Evolutionary conservation across 2,888 invertebrate genomes (phyloP), one percentile per base, ranked within the genome.

Genomic region (Calameuta pallipes): DNA sequence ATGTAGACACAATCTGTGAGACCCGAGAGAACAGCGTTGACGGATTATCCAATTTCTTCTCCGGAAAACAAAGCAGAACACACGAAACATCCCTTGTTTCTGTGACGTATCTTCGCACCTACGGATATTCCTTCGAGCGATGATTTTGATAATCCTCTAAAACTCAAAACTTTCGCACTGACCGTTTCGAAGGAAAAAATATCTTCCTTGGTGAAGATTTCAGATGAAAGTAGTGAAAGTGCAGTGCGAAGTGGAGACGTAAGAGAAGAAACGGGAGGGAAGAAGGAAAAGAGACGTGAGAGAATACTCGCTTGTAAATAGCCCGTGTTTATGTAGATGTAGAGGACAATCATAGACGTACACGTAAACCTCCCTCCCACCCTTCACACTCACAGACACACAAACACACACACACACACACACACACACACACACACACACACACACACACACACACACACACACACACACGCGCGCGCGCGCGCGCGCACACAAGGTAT

Each of bases 261-360:
- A 23, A 56, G 9, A 56, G 56, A 56, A 23, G 56, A 56, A 23
- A 56, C 56, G 56, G 9, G 56, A 56, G 23, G 15, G 15, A 56
- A 56, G 9, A 56, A 56, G 56, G 23, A 56, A 31, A 34, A 71
- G 34, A 71, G 33, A 81, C 80, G 82, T 82, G 81, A 81, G 76
- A 79, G 78, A 82, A 75, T 78, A 78, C 82, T 85, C 82, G 85
- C 85, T 86, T 88, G 88, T 88, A 88, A 79, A 88, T 87, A 89
- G 82, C 81, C 83, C 84, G 79, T 81, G 85, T 85, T 84, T 83
- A 80, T 82, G 85, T 86, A 85, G 83, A 82, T 82, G 79, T 83
- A 83, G 56, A 56, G 81, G 80, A 78, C 78, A 78, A 78, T 78
- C 78, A 78, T 78, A 75, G 78, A 23, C 76, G 37, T 73, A 78